Evolutionary conservation across 1,140 invertebrate genomes (phyloP), one percentile per base, ranked within the genome.

Genomic region (Zophobas atratus): DNA sequence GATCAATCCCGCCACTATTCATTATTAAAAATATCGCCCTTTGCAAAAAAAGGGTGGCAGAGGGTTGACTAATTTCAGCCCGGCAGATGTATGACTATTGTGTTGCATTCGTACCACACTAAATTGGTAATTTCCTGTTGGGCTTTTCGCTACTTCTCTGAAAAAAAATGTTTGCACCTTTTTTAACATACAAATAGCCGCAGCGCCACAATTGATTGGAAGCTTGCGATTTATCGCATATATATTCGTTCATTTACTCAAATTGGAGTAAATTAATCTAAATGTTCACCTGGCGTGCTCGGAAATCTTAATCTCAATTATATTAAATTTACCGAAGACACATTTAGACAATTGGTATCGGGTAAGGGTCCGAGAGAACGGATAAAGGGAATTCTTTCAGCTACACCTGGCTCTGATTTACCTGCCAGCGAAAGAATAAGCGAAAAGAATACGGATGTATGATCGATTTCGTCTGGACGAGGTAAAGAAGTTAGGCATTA

Each of bases 211-310:
- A 46, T 67, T 67, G 60, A 67, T 67, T 67, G 38, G 6, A 39
- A 33, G n/a, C 60, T 38, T 67, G 43, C 60, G 20, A 67, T 67
- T 67, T 67, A 67, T 43, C 43, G 36, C 32, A 63, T 63, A 51
- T 51, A 51, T 51, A 51, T 49, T 48, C 56, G 49, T 76, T 75
- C 55, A 70, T 76, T 70, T 76, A 67, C 53, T 53, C 38, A 55
- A 76, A 67, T 76, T 70, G 36, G 36, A 63, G 38, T 53, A 53
- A 76, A 76, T 76, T 76, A 55, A 70, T 70, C 60, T 70, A 76
- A 76, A 76, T 70, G 75, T 70, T 76, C 63, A 76, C 63, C 75
- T 76, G 75, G 75, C 75, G 75, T 76, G 75, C 39, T 32, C 70
- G 57, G 67, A 67, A 67, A 67, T 67, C 60, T 67, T 67, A 76